These are phyloP conservation scores for Chouioia cunea DNA, from an alignment of 2,888 invertebrate species.

Conservation along the genomic window DNA sequence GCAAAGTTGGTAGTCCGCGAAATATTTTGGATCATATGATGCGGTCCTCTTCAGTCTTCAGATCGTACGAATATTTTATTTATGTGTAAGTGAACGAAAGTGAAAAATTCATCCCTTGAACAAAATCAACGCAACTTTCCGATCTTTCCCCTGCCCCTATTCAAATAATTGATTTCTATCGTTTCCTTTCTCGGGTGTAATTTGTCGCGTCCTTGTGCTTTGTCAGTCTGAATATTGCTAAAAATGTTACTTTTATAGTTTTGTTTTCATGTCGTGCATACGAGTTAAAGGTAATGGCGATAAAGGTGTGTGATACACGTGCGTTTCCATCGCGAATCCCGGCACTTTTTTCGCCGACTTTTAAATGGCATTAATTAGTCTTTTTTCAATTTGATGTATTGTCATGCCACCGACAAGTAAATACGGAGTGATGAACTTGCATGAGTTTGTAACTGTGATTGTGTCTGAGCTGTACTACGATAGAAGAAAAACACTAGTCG, in stretches of 20 bases:
- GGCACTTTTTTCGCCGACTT: slow-evolving; percentile 13
- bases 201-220: too few species aligned
- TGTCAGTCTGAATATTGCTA: too few species aligned
- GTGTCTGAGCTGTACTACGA: slow-evolving; percentile 32
- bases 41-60: slow-evolving; percentile 26
- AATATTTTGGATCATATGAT: neutral
- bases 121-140: slow-evolving; percentile 15
- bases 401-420: slow-evolving; percentile 29
- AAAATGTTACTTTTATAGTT: neutral
- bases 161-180: neutral
- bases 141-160: neutral
- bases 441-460: slow-evolving; percentile 1
- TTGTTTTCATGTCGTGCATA: neutral
- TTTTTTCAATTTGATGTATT: neutral
- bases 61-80: neutral
- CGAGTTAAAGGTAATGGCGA: slow-evolving; percentile 7
- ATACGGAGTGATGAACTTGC: neutral
- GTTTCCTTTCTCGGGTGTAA: too few species aligned
- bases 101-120: slow-evolving; percentile 8
- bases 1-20: slow-evolving; percentile 11
- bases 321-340: slow-evolving; percentile 18
- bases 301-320: slow-evolving; percentile 17
- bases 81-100: neutral
- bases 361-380: slow-evolving; percentile 10
- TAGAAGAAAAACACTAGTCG: slow-evolving; percentile 22